These are phyloP conservation scores for Pelecanoides urinatrix DNA, from an alignment of 2,113 vertebrate genomes.

Conservation along the genomic window DNA sequence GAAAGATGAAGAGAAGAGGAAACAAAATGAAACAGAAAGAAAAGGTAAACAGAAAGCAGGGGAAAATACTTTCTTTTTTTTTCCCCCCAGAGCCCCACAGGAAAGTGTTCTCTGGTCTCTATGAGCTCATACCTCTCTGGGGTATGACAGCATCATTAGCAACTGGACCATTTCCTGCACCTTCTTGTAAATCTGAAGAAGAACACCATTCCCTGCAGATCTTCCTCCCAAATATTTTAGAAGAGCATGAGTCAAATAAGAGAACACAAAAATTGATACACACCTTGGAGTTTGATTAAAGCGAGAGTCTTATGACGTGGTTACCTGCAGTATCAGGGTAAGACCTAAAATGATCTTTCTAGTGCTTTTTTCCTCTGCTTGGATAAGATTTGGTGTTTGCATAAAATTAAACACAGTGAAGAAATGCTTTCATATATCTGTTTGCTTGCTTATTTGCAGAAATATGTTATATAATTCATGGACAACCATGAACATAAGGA, in stretches of 20 bases:
- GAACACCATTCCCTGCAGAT: background rate
- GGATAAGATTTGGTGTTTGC: background rate
- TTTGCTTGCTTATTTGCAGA: background rate
- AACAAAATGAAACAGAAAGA: background rate
- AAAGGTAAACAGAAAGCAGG: background rate
- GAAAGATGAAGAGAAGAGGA: background rate
- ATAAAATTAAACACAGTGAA: background rate
- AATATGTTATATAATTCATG: background rate
- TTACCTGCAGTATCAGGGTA: background rate
- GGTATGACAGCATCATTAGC: background rate
- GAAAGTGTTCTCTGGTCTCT: background rate
- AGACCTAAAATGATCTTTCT: background rate
- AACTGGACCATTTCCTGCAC: background rate
- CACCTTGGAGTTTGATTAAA: background rate
- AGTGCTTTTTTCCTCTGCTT: background rate
- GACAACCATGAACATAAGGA: background rate
- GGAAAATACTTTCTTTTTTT: background rate
- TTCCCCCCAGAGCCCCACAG: accelerated
- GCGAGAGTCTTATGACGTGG: accelerated
- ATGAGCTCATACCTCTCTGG: background rate
- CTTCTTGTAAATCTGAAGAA: background rate
- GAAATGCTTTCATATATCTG: background rate
- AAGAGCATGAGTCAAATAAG: background rate
- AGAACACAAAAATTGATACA: background rate
- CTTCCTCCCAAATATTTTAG: background rate